Conservation (phyloP, 1,140 invertebrate species). For the Elymnias hypermnestra region DNA sequence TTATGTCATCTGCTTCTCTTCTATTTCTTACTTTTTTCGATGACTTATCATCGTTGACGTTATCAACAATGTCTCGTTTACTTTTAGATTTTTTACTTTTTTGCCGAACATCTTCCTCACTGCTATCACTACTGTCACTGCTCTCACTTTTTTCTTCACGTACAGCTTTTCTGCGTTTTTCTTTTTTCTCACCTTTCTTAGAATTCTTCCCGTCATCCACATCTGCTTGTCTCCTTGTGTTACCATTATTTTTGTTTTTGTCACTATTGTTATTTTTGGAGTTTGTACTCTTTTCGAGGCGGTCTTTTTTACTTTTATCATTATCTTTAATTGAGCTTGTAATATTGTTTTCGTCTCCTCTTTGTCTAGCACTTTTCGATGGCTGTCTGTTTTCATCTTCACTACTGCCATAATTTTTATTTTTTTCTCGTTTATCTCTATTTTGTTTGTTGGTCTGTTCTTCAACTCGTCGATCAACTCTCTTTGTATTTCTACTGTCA, state of each 20-base stretch:
- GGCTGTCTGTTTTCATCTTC: conserved; percentile 11
- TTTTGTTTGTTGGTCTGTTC: conserved; percentile 11
- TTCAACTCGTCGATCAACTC: conserved; percentile 3
- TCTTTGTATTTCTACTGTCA: conserved; percentile 9
- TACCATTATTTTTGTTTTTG: no score
- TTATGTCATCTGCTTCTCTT: neutral
- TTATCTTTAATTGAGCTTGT: no score
- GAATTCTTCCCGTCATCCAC: no score
- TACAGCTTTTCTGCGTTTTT: neutral
- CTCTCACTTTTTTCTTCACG: no score
- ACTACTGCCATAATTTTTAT: conserved; percentile 12
- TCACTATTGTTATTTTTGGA: neutral
- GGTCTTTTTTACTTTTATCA: no score
- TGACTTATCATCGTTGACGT: neutral
- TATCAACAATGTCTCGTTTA: conserved; percentile 4
- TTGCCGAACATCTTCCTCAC: neutral
- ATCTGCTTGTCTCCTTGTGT: no score
- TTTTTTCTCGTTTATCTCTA: conserved; percentile 2
- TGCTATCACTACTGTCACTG: no score
- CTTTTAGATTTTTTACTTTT: conserved; percentile 3
- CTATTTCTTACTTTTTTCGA: neutral
- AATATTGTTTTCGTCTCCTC: conserved; percentile 4
- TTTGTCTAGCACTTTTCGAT: neutral
- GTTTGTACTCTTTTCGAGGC: neutral
- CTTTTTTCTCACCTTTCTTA: no score